A percentile compares a stretch with the other conserved stretches of the same genome.
phyloP scores from a whole-genome alignment of 2,888 invertebrate genomes.

The Nysson spinosus region DNA sequence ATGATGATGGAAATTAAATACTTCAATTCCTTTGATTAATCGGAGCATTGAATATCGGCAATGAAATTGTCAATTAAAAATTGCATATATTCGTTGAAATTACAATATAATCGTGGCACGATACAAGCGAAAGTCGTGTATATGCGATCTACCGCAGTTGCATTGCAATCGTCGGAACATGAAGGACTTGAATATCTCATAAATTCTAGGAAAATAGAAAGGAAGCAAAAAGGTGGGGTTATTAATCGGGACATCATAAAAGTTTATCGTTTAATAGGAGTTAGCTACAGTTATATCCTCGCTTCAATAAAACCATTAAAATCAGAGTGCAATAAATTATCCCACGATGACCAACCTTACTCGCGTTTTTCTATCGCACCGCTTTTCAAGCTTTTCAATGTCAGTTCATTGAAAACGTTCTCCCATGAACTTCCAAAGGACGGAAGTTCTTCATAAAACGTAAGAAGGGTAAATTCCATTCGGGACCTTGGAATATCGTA shows the following conservation, averaged over 20 bases:
- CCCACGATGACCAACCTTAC: background rate
- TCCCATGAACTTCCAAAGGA: background rate
- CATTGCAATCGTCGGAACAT: too few relatives aligned
- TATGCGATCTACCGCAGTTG: too few relatives aligned
- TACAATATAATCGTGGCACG: too few relatives aligned
- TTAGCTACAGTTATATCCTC: background rate
- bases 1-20: too few relatives aligned
- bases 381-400: background rate
- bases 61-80: too few relatives aligned
- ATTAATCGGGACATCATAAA: background rate
- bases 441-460: background rate
- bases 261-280: background rate
- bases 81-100: too few relatives aligned
- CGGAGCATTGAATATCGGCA: too few relatives aligned
- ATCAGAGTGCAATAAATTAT: conserved; percentile 20
- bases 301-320: conserved; percentile 23
- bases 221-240: background rate
- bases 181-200: too few relatives aligned
- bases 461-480: background rate
- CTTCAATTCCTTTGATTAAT: too few relatives aligned
- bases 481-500: too few relatives aligned
- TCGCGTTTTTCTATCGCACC: background rate
- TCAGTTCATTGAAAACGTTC: background rate
- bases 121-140: too few relatives aligned
- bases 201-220: background rate